Conservation (phyloP, 2,888 invertebrate species). For the Magallana nippona region DNA sequence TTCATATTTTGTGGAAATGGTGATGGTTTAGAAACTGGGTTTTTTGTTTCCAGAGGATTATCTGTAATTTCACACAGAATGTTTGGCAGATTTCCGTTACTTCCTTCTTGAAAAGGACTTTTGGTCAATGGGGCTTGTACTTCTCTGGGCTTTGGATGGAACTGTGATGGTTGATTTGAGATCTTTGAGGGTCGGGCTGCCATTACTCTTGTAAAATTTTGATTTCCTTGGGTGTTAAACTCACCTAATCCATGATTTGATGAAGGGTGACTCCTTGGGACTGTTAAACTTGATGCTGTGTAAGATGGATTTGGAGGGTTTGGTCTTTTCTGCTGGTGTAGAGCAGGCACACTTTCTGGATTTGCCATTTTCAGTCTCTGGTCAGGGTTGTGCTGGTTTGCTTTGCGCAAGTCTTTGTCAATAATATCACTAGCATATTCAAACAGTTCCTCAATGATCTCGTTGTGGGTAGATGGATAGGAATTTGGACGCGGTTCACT, state of each 20-base stretch:
- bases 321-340: not conserved
- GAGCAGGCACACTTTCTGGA: not conserved
- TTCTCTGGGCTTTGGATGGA: not conserved
- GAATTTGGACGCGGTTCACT: constrained; percentile 6
- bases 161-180: not conserved
- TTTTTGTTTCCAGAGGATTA: not conserved
- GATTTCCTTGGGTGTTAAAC: not conserved
- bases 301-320: not conserved
- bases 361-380: not conserved
- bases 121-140: not conserved
- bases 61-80: constrained; percentile 2
- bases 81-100: constrained; percentile 13
- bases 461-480: not conserved
- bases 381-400: not conserved
- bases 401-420: not conserved
- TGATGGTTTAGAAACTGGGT: not conserved
- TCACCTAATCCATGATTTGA: not conserved
- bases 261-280: not conserved
- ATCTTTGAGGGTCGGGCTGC: not conserved
- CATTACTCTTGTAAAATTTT: not conserved
- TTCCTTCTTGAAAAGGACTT: not conserved
- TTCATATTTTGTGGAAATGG: not conserved
- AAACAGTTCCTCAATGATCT: not conserved
- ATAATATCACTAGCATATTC: constrained; percentile 10
- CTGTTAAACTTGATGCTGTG: not conserved